A percentile compares a stretch with the other conserved stretches of the same genome.
Conservation (phyloP, 1,140 invertebrate genomes). For the Venturia canescens region DNA sequence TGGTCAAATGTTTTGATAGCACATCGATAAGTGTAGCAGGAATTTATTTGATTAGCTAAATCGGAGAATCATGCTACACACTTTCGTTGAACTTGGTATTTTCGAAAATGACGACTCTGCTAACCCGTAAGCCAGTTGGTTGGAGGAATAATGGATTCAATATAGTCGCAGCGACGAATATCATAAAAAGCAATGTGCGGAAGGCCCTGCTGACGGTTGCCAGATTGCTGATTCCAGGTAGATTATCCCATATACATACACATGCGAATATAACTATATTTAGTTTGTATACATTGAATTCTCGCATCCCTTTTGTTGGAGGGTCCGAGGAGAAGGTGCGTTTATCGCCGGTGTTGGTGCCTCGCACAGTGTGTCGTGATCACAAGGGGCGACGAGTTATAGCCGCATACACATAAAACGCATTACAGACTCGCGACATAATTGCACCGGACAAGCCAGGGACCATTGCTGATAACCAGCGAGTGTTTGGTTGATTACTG, state of each 20-base stretch:
- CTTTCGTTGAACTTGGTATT: too few species aligned
- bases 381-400: constrained; percentile 45
- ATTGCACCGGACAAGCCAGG: constrained; percentile 52
- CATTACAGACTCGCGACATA: constrained; percentile 52
- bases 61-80: too few species aligned
- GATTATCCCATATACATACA: neutral
- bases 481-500: constrained; percentile 53
- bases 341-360: constrained; percentile 28
- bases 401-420: constrained; percentile 53
- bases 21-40: too few species aligned
- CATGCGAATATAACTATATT: neutral
- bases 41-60: too few species aligned
- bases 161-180: neutral
- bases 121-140: too few species aligned
- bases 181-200: neutral
- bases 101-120: too few species aligned
- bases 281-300: neutral
- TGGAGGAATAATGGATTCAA: neutral
- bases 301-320: constrained; percentile 21
- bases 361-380: neutral
- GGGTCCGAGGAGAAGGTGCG: neutral
- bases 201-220: neutral
- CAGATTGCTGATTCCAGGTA: neutral
- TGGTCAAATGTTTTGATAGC: too few species aligned
- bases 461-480: constrained; percentile 50